phyloP scores from a whole-genome alignment of 2,888 invertebrate species.

The Hetaerina titia region DNA sequence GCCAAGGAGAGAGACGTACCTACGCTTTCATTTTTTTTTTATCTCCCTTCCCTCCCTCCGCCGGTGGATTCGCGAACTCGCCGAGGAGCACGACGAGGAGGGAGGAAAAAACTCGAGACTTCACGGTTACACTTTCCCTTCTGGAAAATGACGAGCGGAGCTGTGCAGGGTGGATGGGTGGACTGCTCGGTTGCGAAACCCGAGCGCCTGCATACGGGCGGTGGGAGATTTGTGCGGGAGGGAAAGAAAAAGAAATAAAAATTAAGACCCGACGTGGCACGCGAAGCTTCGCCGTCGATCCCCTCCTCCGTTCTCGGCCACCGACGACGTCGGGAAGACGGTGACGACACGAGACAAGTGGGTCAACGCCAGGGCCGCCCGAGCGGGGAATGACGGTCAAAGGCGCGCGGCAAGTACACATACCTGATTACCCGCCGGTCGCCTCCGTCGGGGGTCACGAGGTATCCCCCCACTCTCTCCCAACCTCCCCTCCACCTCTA shows the following conservation, averaged over 20 bases:
- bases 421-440: too few relatives aligned
- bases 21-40: neutral
- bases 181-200: neutral
- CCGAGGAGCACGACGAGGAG: neutral
- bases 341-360: neutral
- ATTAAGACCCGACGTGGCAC: neutral
- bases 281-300: neutral
- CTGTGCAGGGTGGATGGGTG: too few relatives aligned
- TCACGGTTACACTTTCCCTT: neutral
- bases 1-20: neutral
- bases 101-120: neutral
- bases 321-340: neutral
- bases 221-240: neutral
- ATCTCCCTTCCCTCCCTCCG: neutral
- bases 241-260: neutral
- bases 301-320: too few relatives aligned
- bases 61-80: neutral
- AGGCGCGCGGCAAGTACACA: neutral
- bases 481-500: too few relatives aligned
- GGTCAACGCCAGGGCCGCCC: constrained; percentile 31
- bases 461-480: too few relatives aligned
- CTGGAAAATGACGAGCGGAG: neutral
- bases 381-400: neutral
- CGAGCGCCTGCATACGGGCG: neutral
- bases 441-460: neutral